Conservation (phyloP, 1,140 invertebrate species). For the Ditylenchus dipsaci region DNA sequence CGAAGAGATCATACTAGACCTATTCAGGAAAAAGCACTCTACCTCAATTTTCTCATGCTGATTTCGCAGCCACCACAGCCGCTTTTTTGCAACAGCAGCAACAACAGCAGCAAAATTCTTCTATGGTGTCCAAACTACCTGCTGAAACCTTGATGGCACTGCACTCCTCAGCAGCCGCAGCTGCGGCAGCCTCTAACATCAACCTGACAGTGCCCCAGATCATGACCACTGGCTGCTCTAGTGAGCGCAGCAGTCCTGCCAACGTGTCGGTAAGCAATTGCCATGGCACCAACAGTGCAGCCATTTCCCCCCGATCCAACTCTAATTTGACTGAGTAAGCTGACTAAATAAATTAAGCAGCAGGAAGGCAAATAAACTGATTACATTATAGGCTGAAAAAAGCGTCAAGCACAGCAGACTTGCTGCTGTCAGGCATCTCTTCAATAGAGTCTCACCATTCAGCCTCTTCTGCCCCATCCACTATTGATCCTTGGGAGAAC, state of each 20-base stretch:
- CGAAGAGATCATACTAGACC: too few relatives aligned
- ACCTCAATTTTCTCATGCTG: neutral
- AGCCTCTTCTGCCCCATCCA: neutral
- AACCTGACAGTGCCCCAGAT: neutral
- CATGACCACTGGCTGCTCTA: neutral
- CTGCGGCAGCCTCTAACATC: slow-evolving; percentile 4
- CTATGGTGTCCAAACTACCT: neutral
- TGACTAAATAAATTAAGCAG: neutral
- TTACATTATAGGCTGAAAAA: slow-evolving; percentile 23
- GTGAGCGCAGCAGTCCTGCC: slow-evolving; percentile 10
- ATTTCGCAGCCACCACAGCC: neutral
- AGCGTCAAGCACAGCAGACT: slow-evolving; percentile 14
- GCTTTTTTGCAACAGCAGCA: slow-evolving; percentile 21
- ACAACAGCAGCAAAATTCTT: slow-evolving; percentile 5
- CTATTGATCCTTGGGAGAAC: slow-evolving; percentile 18
- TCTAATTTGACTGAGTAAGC: slow-evolving; percentile 19
- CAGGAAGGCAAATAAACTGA: too few relatives aligned
- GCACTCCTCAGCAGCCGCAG: slow-evolving; percentile 3
- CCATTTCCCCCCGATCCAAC: neutral
- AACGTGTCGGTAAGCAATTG: neutral
- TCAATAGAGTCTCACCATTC: slow-evolving; percentile 7
- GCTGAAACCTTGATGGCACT: slow-evolving; percentile 16
- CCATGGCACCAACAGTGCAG: neutral
- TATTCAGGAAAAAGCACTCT: neutral
- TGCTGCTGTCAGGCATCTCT: slow-evolving; percentile 7